These are phyloP conservation scores for Hesperophylax magnus DNA, from an alignment of 1,140 invertebrate species.

Conservation along the genomic window DNA sequence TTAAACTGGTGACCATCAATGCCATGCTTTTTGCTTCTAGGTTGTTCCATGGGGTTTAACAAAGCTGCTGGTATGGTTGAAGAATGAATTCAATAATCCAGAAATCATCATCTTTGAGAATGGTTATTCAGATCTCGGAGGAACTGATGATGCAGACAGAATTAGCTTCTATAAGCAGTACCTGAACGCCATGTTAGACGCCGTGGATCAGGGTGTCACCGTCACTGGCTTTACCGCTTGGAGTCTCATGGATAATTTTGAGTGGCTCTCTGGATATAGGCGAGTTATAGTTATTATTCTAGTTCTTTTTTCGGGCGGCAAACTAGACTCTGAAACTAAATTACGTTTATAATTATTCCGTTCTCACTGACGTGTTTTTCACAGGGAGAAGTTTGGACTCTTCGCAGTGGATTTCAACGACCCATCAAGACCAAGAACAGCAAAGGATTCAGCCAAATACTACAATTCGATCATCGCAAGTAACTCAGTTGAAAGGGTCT, in stretches of 20 bases:
- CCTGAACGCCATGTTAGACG: conserved; percentile 59
- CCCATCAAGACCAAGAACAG: conserved; percentile 75
- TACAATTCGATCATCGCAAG: conserved; percentile 42
- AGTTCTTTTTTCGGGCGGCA: too few relatives aligned
- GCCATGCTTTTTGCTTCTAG: conserved; percentile 40
- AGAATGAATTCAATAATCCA: conserved; percentile 72
- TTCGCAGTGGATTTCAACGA: conserved; percentile 81
- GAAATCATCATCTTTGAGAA: conserved; percentile 79
- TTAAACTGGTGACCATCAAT: background rate
- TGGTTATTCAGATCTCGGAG: conserved; percentile 71
- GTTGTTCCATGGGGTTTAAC: conserved; percentile 63
- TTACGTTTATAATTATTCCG: background rate
- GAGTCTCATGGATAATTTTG: conserved; percentile 78
- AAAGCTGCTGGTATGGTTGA: conserved; percentile 71
- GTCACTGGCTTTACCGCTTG: conserved; percentile 73
- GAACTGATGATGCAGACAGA: conserved; percentile 69
- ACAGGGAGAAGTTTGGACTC: conserved; percentile 80
- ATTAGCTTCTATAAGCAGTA: conserved; percentile 68
- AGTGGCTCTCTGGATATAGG: conserved; percentile 71
- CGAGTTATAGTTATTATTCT: too few relatives aligned
- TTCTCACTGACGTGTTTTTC: conserved; percentile 54
- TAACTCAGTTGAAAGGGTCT: background rate
- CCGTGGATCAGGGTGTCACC: conserved; percentile 59
- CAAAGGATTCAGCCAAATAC: conserved; percentile 77
- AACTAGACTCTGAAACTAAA: background rate